Percentiles rank a stretch among this genome's conserved stretches.
These are phyloP conservation scores for Leptinotarsa rubiginosa DNA, from an alignment of 2,888 invertebrate species.

Conservation along the genomic window DNA sequence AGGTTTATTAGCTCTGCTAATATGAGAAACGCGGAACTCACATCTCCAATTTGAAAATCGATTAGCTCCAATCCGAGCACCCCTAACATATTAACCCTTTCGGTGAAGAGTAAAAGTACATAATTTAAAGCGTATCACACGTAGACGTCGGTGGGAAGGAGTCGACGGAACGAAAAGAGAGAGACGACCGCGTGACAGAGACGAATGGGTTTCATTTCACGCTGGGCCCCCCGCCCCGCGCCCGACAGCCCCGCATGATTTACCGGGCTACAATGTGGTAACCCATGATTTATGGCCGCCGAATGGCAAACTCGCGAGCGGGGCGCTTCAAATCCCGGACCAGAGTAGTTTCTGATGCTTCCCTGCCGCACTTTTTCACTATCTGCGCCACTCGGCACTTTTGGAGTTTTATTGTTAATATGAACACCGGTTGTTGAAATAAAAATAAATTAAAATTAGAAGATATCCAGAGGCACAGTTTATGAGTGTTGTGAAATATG, in stretches of 20 bases:
- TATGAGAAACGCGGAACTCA: not conserved
- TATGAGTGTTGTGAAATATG: too few species aligned
- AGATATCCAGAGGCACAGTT: too few species aligned
- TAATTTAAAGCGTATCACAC: slow-evolving; percentile 46
- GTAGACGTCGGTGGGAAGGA: slow-evolving; percentile 43
- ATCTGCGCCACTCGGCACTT: not conserved
- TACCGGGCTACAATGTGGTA: slow-evolving; percentile 77
- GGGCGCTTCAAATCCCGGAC: slow-evolving; percentile 59
- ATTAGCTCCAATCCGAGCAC: slow-evolving; percentile 44
- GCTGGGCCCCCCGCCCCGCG: slow-evolving; percentile 68
- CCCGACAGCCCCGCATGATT: slow-evolving; percentile 70
- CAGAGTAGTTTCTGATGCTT: slow-evolving; percentile 26
- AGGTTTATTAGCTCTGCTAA: not conserved
- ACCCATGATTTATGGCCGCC: slow-evolving; percentile 76
- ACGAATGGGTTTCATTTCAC: slow-evolving; percentile 69
- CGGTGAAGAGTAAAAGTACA: slow-evolving; percentile 49
- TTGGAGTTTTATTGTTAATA: not conserved
- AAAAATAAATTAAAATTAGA: too few species aligned
- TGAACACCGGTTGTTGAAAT: not conserved
- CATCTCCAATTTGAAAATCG: slow-evolving; percentile 37
- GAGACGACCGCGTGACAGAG: slow-evolving; percentile 64
- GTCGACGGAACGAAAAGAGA: slow-evolving; percentile 51
- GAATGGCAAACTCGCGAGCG: slow-evolving; percentile 70
- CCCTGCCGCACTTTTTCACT: slow-evolving; percentile 6
- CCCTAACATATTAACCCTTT: slow-evolving; percentile 50